Evolutionary conservation across 2,113 vertebrate species (phyloP), one percentile per base, ranked within the genome.

Genomic region (Cryptoleucopteryx plumbea): DNA sequence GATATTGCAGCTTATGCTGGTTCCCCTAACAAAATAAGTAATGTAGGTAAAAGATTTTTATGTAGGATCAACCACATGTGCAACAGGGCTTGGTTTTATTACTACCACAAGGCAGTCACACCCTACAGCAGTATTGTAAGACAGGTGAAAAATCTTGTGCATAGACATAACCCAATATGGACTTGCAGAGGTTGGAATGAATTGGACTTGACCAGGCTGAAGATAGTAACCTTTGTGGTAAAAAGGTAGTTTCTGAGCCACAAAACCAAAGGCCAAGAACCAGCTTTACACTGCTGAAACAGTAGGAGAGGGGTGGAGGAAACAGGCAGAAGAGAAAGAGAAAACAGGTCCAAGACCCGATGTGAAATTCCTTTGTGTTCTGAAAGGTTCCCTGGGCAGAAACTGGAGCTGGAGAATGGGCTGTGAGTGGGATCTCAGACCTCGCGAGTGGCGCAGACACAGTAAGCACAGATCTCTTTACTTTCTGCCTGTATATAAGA

Each of bases 21-120:
- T 42, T 79, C 56, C 61, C 15, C 36, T 92, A 94, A 91, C 88
- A 88, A 94, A 88, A 79, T 88, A 88, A 93, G 61, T 59, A 48
- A 70, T 0, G 4, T 20, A 67, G 80, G 65, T 58, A 94, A 75
- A 92, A 70, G 68, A 61, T 78, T 86, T 92, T 94, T 71, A 75
- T 88, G 80, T 88, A 65, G 59, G 56, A 82, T 74, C 73, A 89
- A 48, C 36, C 48, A 55, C 8, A 59, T 26, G 34, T 70, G 40
- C 61, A 75, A 23, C 10, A 84, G 50, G 77, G 77, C 36, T 95
- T 2, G 1, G 36, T 86, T 81, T 94, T 88, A 81, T 90, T 93
- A 66, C 50, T 75, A 48, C 34, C 31, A 80, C n/a, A 43, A 63
- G 59, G 67, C 43, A 67, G 43, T 84, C 82, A 88, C 38, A 48